Evolutionary conservation across 2,888 invertebrate genomes (phyloP).

Genomic region (Pegoplata infirma): DNA sequence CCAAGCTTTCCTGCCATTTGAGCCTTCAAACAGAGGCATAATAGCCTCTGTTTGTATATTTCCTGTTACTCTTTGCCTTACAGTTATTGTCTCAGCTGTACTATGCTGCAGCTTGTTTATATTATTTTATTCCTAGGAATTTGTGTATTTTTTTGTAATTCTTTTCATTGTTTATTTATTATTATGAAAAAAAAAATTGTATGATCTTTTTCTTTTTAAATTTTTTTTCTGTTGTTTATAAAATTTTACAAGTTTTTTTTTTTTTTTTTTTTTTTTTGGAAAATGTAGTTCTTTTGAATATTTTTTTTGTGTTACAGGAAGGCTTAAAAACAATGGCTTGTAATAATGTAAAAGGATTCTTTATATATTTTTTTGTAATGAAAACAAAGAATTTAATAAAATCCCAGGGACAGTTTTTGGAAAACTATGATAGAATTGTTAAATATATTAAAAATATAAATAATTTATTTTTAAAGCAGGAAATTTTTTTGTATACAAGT

Average conservation of each 20-base stretch:
- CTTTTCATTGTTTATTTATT: slow-evolving; percentile 60
- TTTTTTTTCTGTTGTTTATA: slow-evolving; percentile 28
- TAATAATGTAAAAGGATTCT: slow-evolving; percentile 41
- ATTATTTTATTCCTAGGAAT: not conserved
- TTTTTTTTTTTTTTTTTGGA: not conserved
- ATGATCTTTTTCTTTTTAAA: slow-evolving; percentile 41
- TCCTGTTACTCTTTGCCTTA: slow-evolving; percentile 8
- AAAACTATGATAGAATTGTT: no score
- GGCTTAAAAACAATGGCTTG: slow-evolving; percentile 54
- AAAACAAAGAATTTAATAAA: no score
- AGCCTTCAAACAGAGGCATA: no score
- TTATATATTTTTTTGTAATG: no score
- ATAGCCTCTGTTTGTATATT: slow-evolving; percentile 27
- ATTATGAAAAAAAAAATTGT: slow-evolving; percentile 18
- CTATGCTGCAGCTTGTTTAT: slow-evolving; percentile 1
- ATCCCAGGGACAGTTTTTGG: no score
- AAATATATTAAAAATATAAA: no score
- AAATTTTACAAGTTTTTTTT: not conserved
- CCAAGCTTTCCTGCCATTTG: not conserved
- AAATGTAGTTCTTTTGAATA: slow-evolving; percentile 5
- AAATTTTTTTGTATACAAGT: no score
- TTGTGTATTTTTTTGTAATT: slow-evolving; percentile 39
- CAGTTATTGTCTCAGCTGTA: slow-evolving; percentile 20
- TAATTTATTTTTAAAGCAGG: no score
- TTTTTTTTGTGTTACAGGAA: slow-evolving; percentile 38